These are phyloP conservation scores for Ahaetulla prasina DNA, from an alignment of 2,113 vertebrate genomes.

Conservation along the genomic window DNA sequence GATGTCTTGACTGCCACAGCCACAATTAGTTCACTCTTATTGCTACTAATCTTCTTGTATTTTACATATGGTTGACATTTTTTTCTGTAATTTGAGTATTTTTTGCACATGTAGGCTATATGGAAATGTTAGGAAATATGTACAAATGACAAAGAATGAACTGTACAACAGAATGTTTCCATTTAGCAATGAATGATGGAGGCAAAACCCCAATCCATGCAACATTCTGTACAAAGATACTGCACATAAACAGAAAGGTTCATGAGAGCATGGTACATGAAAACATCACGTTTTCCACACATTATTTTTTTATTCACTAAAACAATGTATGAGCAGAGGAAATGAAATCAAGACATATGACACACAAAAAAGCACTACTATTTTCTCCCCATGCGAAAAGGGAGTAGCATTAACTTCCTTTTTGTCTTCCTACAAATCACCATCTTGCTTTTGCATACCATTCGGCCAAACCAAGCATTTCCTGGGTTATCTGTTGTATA, in stretches of 20 bases:
- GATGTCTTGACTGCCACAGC: constrained; percentile 59
- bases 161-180: constrained; percentile 44
- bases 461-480: not conserved
- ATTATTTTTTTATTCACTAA: not conserved
- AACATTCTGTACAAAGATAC: constrained; percentile 19
- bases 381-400: not conserved
- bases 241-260: constrained; percentile 24
- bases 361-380: not conserved
- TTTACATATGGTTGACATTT: constrained; percentile 59
- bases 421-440: not conserved
- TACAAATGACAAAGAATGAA: constrained; percentile 58
- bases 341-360: constrained; percentile 7
- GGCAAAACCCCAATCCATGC: not conserved
- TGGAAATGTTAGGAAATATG: constrained; percentile 50
- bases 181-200: constrained; percentile 19
- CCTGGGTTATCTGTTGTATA: not conserved
- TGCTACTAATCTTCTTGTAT: constrained; percentile 57
- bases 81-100: constrained; percentile 53
- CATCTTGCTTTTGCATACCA: not conserved
- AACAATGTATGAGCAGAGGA: not conserved
- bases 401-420: not conserved
- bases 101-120: constrained; percentile 49
- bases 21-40: constrained; percentile 57
- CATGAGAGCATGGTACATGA: constrained; percentile 23
- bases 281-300: not conserved